Evolutionary conservation across 1,140 invertebrate species (phyloP).

Genomic region (Drosophila arawakana): DNA sequence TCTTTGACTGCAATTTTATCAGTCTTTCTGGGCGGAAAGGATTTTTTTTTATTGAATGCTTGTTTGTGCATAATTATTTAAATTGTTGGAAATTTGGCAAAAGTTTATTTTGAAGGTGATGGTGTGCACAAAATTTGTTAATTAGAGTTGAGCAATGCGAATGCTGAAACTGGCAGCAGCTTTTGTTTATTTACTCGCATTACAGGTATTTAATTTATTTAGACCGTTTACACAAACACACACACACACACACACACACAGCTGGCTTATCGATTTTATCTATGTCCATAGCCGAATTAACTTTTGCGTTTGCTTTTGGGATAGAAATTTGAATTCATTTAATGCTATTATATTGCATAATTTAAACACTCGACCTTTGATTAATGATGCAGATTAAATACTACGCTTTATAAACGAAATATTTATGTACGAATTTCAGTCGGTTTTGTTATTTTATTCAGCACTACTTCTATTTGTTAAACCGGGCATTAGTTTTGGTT

Average conservation of each 20-base stretch:
- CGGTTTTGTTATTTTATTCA: conserved; percentile 50
- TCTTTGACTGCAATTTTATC: too few species aligned
- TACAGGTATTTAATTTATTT: conserved; percentile 62
- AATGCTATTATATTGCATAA: conserved; percentile 57
- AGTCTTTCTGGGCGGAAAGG: too few species aligned
- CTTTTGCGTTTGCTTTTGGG: conserved; percentile 15
- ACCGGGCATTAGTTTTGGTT: conserved; percentile 41
- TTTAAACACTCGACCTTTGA: conserved; percentile 62
- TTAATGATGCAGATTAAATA: conserved; percentile 75
- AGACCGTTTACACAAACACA: conserved; percentile 9
- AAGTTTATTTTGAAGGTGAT: conserved; percentile 31
- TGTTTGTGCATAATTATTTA: conserved; percentile 45
- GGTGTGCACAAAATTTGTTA: conserved; percentile 52
- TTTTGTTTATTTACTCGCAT: conserved; percentile 52
- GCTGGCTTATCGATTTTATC: conserved; percentile 50
- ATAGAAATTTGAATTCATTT: conserved; percentile 45
- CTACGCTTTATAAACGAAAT: conserved; percentile 37
- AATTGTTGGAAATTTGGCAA: conserved; percentile 51
- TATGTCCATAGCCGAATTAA: conserved; percentile 53
- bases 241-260: too few species aligned
- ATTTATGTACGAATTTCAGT: conserved; percentile 27
- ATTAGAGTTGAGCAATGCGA: conserved; percentile 55
- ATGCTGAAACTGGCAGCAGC: conserved; percentile 18
- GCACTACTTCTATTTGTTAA: conserved; percentile 49
- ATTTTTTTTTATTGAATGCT: neutral